Percentiles rank a stretch among this genome's conserved stretches.
Evolutionary conservation across 2,797 vertebrate species (phyloP).

Genomic region (Pelobates cultripes): DNA sequence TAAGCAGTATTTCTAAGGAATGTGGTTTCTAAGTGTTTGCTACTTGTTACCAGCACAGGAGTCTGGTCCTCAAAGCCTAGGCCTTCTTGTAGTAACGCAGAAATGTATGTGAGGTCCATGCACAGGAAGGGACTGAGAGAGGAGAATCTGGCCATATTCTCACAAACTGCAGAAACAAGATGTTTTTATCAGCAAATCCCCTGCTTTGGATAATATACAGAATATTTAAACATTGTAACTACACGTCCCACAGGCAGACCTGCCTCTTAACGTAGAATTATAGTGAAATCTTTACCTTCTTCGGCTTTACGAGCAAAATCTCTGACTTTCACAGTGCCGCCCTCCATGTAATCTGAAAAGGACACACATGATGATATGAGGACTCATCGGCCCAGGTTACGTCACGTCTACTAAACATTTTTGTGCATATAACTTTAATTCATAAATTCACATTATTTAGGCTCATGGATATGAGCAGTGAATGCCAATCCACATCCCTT

Average conservation of each 20-base stretch:
- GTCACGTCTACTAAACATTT: too few species aligned
- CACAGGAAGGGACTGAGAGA: constrained; percentile 93
- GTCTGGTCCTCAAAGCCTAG: constrained; percentile 94
- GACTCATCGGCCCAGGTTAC: too few species aligned
- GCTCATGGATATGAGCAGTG: too few species aligned
- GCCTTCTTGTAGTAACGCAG: constrained; percentile 92
- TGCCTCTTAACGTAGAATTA: too few species aligned
- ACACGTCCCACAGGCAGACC: too few species aligned
- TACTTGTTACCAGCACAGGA: constrained; percentile 79
- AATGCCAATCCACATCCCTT: too few species aligned
- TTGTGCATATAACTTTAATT: too few species aligned
- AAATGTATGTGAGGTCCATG: constrained; percentile 98
- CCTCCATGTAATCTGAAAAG: constrained; percentile 83
- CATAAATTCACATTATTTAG: too few species aligned
- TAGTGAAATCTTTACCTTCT: constrained; percentile 81
- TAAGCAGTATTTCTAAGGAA: too few species aligned
- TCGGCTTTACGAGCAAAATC: constrained; percentile 95
- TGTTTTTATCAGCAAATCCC: neutral
- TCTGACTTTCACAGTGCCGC: constrained; percentile 87
- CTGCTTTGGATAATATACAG: too few species aligned
- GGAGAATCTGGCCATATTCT: constrained; percentile 89
- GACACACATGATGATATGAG: too few species aligned
- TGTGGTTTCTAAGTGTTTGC: neutral
- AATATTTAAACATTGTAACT: too few species aligned
- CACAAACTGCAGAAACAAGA: constrained; percentile 80